These are phyloP conservation scores for Hormiphora californensis DNA, from an alignment of 37 sponge, comb jelly and placozoan species.

Conservation along the genomic window DNA sequence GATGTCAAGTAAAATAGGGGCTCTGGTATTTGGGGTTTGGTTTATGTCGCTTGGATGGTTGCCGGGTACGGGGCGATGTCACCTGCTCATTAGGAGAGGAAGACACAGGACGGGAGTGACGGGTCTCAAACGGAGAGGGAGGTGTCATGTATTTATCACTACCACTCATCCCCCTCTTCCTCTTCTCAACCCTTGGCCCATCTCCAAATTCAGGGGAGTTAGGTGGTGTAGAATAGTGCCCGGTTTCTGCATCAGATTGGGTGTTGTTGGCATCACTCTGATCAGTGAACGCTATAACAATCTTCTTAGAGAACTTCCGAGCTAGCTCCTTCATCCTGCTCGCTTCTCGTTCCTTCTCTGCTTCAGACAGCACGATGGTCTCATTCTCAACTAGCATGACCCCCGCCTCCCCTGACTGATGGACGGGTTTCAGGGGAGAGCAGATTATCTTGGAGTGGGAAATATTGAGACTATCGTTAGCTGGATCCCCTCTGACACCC, in stretches of 20 bases:
- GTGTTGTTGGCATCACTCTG: slow-evolving; percentile 49
- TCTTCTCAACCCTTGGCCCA: background rate
- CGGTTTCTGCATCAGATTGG: background rate
- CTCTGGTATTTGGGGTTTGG: slow-evolving; percentile 14
- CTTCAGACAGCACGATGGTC: too few relatives aligned
- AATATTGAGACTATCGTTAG: too few relatives aligned
- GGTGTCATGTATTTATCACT: background rate
- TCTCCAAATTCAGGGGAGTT: slow-evolving; percentile 28
- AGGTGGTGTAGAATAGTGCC: slow-evolving; percentile 19
- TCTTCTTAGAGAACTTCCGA: background rate
- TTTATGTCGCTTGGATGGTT: slow-evolving; percentile 11
- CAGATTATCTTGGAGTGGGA: too few relatives aligned
- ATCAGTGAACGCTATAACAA: slow-evolving; percentile 7
- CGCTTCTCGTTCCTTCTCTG: too few relatives aligned
- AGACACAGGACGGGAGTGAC: background rate
- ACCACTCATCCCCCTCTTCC: background rate
- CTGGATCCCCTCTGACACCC: too few relatives aligned
- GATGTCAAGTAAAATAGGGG: too few relatives aligned
- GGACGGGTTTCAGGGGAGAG: too few relatives aligned
- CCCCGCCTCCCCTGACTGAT: too few relatives aligned
- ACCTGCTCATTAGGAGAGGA: background rate
- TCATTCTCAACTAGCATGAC: too few relatives aligned
- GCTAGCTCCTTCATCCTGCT: background rate
- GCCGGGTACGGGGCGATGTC: background rate
- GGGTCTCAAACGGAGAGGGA: slow-evolving; percentile 7